A percentile compares a stretch with the other conserved stretches of the same genome.
phyloP scores from a whole-genome alignment of 2,888 invertebrate species.

The Protodeltote pygarga region DNA sequence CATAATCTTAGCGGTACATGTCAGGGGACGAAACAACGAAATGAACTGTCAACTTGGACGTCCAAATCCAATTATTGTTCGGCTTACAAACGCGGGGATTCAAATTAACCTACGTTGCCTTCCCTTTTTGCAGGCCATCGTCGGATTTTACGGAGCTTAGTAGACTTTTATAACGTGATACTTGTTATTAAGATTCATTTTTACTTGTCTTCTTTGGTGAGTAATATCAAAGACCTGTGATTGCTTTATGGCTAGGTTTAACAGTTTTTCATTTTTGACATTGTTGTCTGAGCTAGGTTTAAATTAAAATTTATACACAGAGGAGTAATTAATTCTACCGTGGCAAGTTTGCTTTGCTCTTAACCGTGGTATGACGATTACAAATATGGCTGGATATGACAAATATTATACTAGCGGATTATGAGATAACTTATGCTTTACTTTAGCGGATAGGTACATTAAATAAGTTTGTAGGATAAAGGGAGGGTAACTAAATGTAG shows the following conservation, averaged over 20 bases:
- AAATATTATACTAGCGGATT: conserved; percentile 31
- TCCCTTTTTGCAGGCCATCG: conserved; percentile 69
- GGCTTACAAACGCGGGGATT: conserved; percentile 78
- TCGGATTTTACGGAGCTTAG: conserved; percentile 60
- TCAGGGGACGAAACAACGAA: conserved; percentile 79
- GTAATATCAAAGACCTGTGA: conserved; percentile 49
- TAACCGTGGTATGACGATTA: conserved; percentile 30
- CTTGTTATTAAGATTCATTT: conserved; percentile 70
- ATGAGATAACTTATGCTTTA: conserved; percentile 31
- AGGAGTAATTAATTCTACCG: conserved; percentile 18
- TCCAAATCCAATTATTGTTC: conserved; percentile 83
- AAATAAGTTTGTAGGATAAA: conserved; percentile 26
- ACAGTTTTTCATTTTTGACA: conserved; percentile 48
- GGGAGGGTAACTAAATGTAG: conserved; percentile 30
- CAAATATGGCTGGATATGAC: conserved; percentile 18
- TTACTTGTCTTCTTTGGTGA: conserved; percentile 57
- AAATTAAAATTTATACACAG: conserved; percentile 29
- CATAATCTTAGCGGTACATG: conserved; percentile 81
- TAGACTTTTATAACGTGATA: conserved; percentile 65
- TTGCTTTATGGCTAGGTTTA: conserved; percentile 49
- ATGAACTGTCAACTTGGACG: conserved; percentile 84
- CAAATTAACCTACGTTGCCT: conserved; percentile 77
- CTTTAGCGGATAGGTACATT: conserved; percentile 19
- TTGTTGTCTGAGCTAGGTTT: conserved; percentile 40
- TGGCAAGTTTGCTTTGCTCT: conserved; percentile 18